These are phyloP conservation scores for Orchestes rusci DNA, from an alignment of 2,888 invertebrate species.

Conservation along the genomic window DNA sequence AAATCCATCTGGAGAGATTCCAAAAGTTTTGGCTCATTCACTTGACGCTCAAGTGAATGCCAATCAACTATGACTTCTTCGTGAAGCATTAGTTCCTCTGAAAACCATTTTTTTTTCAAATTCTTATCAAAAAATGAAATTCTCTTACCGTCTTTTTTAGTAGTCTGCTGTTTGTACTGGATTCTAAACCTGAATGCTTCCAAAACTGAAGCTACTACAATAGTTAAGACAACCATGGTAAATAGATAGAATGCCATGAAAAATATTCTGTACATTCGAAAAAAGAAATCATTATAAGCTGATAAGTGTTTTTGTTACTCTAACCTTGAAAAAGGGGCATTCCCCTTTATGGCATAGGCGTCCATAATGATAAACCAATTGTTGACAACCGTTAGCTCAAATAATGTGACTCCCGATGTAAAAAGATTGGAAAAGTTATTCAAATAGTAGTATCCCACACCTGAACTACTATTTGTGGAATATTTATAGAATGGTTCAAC, in stretches of 20 bases:
- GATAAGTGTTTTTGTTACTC: too few species aligned
- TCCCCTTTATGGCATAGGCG: constrained; percentile 65
- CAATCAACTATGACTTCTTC: constrained; percentile 67
- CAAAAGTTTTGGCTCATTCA: constrained; percentile 49
- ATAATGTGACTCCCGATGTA: constrained; percentile 73
- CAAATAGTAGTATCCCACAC: constrained; percentile 77
- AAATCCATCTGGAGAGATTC: constrained; percentile 47
- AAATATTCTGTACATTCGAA: constrained; percentile 50
- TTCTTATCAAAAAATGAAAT: constrained; percentile 2
- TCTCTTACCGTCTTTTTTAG: constrained; percentile 61
- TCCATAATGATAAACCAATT: constrained; percentile 94
- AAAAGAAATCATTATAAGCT: constrained; percentile 29
- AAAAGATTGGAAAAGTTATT: constrained; percentile 71
- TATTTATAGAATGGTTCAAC: constrained; percentile 77
- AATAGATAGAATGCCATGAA: constrained; percentile 85
- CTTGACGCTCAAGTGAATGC: constrained; percentile 55
- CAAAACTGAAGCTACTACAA: constrained; percentile 81
- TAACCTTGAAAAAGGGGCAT: constrained; percentile 52
- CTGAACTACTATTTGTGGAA: constrained; percentile 57
- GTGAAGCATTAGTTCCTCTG: constrained; percentile 69
- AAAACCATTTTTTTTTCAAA: constrained; percentile 21
- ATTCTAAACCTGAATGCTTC: constrained; percentile 85
- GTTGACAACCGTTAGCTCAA: constrained; percentile 85
- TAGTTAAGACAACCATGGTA: constrained; percentile 86
- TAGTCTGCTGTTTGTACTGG: constrained; percentile 76